These are phyloP conservation scores for Nycteola revayana DNA, from an alignment of 2,888 invertebrate genomes.

Conservation along the genomic window DNA sequence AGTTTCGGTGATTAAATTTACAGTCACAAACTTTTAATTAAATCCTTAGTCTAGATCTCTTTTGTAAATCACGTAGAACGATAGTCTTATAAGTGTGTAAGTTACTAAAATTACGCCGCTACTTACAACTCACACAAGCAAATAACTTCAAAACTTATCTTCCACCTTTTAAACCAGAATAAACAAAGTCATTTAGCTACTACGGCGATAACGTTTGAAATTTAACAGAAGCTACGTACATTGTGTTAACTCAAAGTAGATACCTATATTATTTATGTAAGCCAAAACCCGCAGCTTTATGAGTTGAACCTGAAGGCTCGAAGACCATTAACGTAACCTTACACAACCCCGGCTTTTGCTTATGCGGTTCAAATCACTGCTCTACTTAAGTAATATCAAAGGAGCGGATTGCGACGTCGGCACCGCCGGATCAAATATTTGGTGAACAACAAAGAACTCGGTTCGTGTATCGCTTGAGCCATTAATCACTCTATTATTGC, in stretches of 20 bases:
- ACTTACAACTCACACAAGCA: no score
- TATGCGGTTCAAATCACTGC: conserved; percentile 39
- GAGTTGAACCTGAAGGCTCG: conserved; percentile 28
- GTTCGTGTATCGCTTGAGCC: conserved; percentile 65
- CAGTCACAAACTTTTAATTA: no score
- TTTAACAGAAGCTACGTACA: neutral
- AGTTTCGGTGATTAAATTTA: no score
- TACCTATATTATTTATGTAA: conserved; percentile 23
- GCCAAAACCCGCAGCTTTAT: conserved; percentile 10
- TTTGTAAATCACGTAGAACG: no score
- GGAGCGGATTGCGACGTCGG: conserved; percentile 60
- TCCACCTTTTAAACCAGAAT: no score
- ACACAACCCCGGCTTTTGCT: conserved; percentile 39
- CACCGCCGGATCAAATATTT: conserved; percentile 68
- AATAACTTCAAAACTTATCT: no score
- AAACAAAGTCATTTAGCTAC: no score
- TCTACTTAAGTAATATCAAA: conserved; percentile 55
- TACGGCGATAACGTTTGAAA: no score
- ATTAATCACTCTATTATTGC: conserved; percentile 78
- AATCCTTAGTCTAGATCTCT: no score
- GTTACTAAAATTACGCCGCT: no score
- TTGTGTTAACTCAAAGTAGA: conserved; percentile 5
- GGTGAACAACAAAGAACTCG: conserved; percentile 73
- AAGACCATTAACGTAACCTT: conserved; percentile 38
- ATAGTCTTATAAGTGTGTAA: no score